Base-by-base conservation (phyloP, 1,140 invertebrate species). In the Agrypnia vestita region DNA sequence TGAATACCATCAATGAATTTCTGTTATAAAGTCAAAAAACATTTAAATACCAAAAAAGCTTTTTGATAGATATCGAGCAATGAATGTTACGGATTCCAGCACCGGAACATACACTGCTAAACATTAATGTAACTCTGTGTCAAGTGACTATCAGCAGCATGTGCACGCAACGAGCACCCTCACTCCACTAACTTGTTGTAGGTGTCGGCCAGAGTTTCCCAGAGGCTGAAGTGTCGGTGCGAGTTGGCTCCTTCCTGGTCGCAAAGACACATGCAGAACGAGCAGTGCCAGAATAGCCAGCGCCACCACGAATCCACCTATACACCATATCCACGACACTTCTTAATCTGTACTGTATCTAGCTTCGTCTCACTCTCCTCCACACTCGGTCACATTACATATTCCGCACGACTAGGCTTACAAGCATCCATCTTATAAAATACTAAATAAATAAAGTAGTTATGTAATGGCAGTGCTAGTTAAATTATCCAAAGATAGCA, bases 181-280 rank as follows among this genome's bases (percentile, higher is more conserved):
- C n/a, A 9, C 25, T 59, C 15, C 44, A 88, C 90, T 91, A 90
- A 95, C 95, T 92, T 96, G 86, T 97, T 96, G 25, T 93, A 90
- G 10, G 88, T 86, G 85, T 96, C 91, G 0, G 95, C 91, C 0
- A 90, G 87, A 0, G 92, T 90, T 35, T 93, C 90, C 80, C 92
- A 88, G 47, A 97, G 89, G 86, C 95, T 97, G 86, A 97, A 94
- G 87, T 94, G 96, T 75, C 96, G 91, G 85, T 97, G 94, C 0
- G 95, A 96, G 67, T 89, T 89, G 0, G 88, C 80, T 11, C 92
- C 92, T 61, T 91, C 87, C 86, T 96, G 95, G 86, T 83, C 82
- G 85, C 96, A 97, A 12, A 95, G 89, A 84, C 96, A 97, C 86
- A 97, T 93, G 85, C 96, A 97, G 85, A 96, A 97, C 15, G 95